A percentile compares a stretch with the other conserved stretches of the same genome.
Evolutionary conservation across 2,797 vertebrate genomes (phyloP).

Genomic region (Tamandua tetradactyla): DNA sequence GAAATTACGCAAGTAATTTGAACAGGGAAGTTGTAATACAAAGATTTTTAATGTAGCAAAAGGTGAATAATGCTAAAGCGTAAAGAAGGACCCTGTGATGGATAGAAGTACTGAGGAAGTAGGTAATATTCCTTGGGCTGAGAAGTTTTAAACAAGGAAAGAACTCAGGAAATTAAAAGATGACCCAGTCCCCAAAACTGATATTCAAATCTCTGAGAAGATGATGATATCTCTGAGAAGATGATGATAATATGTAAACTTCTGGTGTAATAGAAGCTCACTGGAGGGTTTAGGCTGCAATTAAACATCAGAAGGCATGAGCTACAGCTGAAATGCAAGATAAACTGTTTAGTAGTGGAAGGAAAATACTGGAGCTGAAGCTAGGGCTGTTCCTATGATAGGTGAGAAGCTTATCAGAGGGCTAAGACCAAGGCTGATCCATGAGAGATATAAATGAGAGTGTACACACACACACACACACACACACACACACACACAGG

Average conservation of each 20-base stretch:
- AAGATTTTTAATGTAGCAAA: neutral
- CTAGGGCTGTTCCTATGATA: neutral
- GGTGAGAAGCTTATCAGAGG: neutral
- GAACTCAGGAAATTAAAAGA: neutral
- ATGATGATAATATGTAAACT: neutral
- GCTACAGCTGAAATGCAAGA: neutral
- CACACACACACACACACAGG: neutral
- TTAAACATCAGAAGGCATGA: neutral
- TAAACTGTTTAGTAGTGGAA: neutral
- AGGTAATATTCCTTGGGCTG: neutral
- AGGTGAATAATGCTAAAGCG: neutral
- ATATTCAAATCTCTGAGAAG: neutral
- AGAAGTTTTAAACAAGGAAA: neutral
- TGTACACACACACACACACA: neutral
- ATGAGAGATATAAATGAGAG: neutral
- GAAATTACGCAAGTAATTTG: neutral
- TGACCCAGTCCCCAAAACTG: neutral
- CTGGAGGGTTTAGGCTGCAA: neutral
- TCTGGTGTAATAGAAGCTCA: neutral
- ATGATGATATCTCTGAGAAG: neutral
- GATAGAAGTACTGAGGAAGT: neutral
- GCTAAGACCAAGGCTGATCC: neutral
- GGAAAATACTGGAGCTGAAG: neutral
- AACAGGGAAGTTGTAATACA: neutral
- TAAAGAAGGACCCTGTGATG: neutral